Conservation (phyloP, 2,113 vertebrate species). For the Pachycephala philippinensis region DNA sequence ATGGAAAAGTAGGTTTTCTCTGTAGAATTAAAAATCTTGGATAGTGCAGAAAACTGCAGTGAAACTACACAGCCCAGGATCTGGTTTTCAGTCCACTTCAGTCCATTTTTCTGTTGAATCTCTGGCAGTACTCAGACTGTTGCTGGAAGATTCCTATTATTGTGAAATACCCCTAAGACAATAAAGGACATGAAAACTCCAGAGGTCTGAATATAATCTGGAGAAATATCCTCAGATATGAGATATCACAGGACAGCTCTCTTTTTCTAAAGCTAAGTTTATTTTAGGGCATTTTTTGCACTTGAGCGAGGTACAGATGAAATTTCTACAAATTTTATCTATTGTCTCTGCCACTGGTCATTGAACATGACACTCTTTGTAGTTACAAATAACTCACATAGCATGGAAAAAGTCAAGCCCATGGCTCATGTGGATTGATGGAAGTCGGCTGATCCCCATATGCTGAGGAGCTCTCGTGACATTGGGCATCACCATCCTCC, state of each 20-base stretch:
- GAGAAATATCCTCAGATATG: background rate
- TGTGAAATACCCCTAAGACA: background rate
- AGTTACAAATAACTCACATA: background rate
- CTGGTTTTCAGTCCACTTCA: background rate
- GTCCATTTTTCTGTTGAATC: background rate
- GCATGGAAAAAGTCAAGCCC: background rate
- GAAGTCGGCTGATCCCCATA: background rate
- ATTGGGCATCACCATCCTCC: background rate
- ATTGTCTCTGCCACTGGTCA: background rate
- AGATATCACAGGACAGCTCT: background rate
- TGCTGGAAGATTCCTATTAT: background rate
- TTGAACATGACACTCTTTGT: background rate
- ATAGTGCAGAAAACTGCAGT: background rate
- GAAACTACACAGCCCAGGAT: background rate
- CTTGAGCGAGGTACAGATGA: background rate
- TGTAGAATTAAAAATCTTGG: background rate
- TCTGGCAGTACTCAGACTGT: background rate
- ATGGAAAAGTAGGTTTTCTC: background rate
- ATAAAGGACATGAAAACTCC: background rate
- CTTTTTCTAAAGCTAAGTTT: background rate
- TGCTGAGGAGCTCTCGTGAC: background rate
- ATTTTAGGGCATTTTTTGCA: background rate
- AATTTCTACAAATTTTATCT: background rate
- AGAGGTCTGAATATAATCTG: background rate
- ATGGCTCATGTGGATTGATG: background rate